Evolutionary conservation across 1,140 invertebrate species (phyloP).

Genomic region (Anastrepha ludens): DNA sequence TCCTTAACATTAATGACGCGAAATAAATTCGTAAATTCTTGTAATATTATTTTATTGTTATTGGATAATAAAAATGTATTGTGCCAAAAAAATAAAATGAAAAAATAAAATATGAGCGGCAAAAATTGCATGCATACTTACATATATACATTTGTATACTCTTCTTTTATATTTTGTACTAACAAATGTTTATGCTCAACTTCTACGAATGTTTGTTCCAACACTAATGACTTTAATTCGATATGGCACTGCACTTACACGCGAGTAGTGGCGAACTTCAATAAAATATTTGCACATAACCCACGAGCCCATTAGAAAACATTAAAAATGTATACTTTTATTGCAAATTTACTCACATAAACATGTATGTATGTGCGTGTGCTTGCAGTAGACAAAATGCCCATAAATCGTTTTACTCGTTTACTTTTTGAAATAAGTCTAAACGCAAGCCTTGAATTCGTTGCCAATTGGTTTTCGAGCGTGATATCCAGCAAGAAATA

Average conservation of each 20-base stretch:
- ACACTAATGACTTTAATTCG: not conserved
- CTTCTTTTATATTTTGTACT: not conserved
- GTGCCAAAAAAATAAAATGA: no score
- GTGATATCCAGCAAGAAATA: not conserved
- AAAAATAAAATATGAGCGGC: no score
- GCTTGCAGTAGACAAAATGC: not conserved
- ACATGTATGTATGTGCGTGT: not conserved
- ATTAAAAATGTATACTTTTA: not conserved
- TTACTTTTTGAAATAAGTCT: not conserved
- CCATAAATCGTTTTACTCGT: not conserved
- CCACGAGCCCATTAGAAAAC: not conserved
- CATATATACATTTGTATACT: not conserved
- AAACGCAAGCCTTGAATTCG: conserved; percentile 19
- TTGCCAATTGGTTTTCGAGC: conserved; percentile 23
- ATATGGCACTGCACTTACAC: not conserved
- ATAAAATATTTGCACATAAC: not conserved
- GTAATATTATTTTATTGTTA: no score
- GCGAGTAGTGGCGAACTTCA: not conserved
- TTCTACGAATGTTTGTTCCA: not conserved
- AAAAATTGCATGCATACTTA: no score
- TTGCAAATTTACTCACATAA: not conserved
- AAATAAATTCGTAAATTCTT: no score
- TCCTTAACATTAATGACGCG: no score
- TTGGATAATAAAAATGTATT: no score
- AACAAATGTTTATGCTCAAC: not conserved